Base-by-base conservation (phyloP, 2,113 vertebrate species). In the Nothobranchius furzeri region DNA sequence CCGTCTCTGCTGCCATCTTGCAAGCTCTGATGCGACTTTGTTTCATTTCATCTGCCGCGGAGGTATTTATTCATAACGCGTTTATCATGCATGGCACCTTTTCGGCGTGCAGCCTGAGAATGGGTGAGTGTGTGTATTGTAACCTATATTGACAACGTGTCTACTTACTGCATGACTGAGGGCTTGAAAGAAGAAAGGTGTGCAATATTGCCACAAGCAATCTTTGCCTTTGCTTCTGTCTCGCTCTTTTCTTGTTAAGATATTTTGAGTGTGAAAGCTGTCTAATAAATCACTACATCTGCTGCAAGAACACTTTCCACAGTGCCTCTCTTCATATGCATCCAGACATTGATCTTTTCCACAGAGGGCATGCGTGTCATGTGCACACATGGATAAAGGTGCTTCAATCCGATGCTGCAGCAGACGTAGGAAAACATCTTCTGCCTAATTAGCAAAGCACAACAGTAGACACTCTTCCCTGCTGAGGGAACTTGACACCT, bases 241-340 rank as follows among this genome's bases (percentile, higher is more conserved):
- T 49, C 13, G 10, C 40, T 60, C 25, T 25, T 13, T 36, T 9
- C 59, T 52, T 53, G 24, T 17, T 43, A 64, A 70, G 35, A 37
- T 76, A 51, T 60, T 57, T 65, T 64, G 15, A 43, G 47, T 40
- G 56, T 15, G 57, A 73, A 62, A 64, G 65, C 61, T 48, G 73
- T 57, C 62, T 70, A 69, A 88, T 84, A 85, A 85, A 88, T 88
- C 85, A 85, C 70, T 69, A 48, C 51, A 71, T 74, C 71, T 70
- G 66, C 73, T 66, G 11, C 70, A 60, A 49, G 50, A 81, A 64
- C 68, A 60, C 75, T 79, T 76, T 55, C 50, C 46, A 59, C 68
- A 64, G 74, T 83, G 79, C 62, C 71, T 51, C 57, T 59, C 76
- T 82, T 78, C 74, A 84, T 84, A 85, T 83, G 87, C 76, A 84